Conservation (phyloP, 53 echinoderm and acorn worm genomes). For the Antedon mediterranea region DNA sequence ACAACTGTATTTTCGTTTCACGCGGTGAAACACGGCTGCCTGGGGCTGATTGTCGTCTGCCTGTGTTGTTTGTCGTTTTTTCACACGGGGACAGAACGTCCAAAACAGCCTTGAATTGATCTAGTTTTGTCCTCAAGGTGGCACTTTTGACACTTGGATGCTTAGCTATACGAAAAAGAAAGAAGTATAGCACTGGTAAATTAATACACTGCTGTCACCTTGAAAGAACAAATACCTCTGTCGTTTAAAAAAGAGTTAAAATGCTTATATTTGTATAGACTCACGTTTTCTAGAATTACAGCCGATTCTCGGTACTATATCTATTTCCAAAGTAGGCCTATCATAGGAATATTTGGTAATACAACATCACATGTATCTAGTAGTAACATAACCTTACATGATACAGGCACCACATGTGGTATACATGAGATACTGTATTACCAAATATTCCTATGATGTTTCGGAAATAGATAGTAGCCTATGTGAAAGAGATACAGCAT, state of each 20-base stretch:
- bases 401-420: too few species aligned
- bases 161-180: neutral
- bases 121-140: neutral
- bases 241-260: neutral
- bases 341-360: too few species aligned
- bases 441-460: too few species aligned
- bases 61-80: neutral
- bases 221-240: neutral
- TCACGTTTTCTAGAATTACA: neutral
- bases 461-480: too few species aligned
- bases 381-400: too few species aligned
- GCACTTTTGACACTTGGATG: neutral
- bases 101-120: neutral
- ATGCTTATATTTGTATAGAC: neutral
- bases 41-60: neutral
- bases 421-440: too few species aligned
- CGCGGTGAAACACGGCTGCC: too few species aligned
- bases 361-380: too few species aligned
- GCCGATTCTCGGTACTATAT: too few species aligned
- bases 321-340: too few species aligned
- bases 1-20: too few species aligned
- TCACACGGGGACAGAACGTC: neutral
- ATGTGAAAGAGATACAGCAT: too few species aligned
- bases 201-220: neutral
- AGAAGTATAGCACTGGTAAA: neutral